phyloP scores from a whole-genome alignment of 2,113 vertebrate species.

The Corythornis cristatus region DNA sequence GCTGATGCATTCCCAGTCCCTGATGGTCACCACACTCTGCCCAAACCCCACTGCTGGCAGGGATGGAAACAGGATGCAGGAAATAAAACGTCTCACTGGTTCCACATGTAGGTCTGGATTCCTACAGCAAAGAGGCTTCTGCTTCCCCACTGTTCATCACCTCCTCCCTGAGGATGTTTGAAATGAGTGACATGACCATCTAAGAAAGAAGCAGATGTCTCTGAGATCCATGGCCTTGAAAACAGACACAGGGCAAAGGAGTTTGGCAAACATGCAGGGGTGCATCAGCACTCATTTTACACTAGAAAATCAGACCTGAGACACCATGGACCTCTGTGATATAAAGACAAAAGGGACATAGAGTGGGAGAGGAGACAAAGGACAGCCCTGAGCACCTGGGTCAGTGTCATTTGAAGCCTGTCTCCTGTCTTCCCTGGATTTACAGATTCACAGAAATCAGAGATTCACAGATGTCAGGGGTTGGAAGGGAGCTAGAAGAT shows the following conservation, averaged over 20 bases:
- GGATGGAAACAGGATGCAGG: neutral
- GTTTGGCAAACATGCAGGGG: neutral
- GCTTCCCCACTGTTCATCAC: neutral
- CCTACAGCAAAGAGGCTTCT: neutral
- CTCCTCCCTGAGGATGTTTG: neutral
- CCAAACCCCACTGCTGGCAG: neutral
- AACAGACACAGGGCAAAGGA: neutral
- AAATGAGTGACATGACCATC: neutral
- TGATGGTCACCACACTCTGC: neutral
- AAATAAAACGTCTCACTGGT: neutral
- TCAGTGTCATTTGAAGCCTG: neutral
- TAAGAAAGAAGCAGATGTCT: neutral
- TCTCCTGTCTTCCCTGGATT: neutral
- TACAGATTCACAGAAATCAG: too few species aligned
- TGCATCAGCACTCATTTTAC: neutral
- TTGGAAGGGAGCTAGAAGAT: too few species aligned
- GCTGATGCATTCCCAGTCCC: neutral
- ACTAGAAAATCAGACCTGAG: neutral
- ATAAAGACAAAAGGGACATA: neutral
- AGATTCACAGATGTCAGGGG: too few species aligned
- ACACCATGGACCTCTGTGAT: neutral
- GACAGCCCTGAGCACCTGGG: neutral
- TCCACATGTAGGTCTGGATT: neutral
- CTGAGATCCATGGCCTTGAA: neutral
- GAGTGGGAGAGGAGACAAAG: neutral